Percentiles rank a stretch among this genome's conserved stretches.
These are phyloP conservation scores for Ursus arctos DNA, from an alignment of 2,113 vertebrate genomes.

Conservation along the genomic window DNA sequence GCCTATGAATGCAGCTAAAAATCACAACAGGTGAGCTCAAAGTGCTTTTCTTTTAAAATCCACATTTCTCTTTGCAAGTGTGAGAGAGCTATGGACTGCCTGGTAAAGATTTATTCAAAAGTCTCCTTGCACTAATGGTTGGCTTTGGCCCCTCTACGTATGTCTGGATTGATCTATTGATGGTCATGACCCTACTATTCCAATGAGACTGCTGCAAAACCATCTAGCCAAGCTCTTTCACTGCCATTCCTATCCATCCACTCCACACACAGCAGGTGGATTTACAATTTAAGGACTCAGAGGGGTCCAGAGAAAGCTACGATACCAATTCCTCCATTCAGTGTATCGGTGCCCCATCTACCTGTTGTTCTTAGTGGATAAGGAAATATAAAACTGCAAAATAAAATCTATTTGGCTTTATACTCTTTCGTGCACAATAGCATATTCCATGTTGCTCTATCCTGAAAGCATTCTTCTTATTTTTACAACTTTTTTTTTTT, in stretches of 20 bases:
- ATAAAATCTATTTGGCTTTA: background rate
- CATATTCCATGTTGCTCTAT: background rate
- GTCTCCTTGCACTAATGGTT: background rate
- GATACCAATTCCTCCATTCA: background rate
- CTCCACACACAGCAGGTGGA: background rate
- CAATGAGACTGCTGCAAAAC: background rate
- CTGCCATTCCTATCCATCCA: background rate
- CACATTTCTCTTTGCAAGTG: background rate
- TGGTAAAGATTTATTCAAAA: background rate
- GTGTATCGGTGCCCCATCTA: background rate
- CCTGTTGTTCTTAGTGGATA: background rate
- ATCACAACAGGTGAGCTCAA: background rate
- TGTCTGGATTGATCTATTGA: background rate
- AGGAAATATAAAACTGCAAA: background rate
- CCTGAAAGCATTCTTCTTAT: background rate
- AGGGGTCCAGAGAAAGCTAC: background rate
- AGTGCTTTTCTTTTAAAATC: background rate
- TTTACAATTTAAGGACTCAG: background rate
- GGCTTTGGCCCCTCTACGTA: background rate
- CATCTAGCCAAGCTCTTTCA: background rate
- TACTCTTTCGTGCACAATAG: background rate
- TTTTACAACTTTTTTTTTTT: background rate
- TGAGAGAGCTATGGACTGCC: background rate
- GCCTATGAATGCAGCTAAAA: slow-evolving; percentile 5
- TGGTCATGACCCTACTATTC: background rate